Evolutionary conservation across 2,797 vertebrate genomes (phyloP).

Genomic region (Manis pentadactyla): DNA sequence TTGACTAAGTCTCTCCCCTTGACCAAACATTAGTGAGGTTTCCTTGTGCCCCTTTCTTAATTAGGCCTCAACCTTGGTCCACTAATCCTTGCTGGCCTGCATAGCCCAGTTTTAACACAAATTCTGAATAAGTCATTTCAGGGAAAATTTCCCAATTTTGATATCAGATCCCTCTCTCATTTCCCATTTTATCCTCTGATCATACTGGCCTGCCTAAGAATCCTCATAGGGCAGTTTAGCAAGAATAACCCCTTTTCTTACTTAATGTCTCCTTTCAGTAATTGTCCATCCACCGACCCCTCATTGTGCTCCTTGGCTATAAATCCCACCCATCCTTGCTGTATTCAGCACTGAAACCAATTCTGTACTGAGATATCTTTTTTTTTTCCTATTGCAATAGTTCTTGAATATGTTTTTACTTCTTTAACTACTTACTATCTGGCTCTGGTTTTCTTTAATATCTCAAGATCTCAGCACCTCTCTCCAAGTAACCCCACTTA

Average conservation of each 20-base stretch:
- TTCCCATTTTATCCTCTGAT: background rate
- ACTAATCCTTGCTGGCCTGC: background rate
- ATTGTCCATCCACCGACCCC: background rate
- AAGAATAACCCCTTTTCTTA: background rate
- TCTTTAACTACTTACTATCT: background rate
- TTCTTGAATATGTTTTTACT: background rate
- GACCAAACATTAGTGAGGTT: background rate
- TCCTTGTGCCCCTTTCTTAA: background rate
- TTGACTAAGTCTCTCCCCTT: background rate
- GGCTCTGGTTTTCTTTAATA: background rate
- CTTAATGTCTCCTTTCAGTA: background rate
- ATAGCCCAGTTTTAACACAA: background rate
- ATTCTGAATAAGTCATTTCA: background rate
- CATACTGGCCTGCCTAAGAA: background rate
- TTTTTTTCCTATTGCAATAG: background rate
- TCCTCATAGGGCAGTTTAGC: no score
- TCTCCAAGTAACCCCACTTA: background rate
- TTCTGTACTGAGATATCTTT: background rate
- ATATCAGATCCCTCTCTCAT: background rate
- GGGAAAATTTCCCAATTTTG: background rate
- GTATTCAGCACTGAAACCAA: background rate
- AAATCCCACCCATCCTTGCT: background rate
- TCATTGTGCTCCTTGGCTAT: background rate
- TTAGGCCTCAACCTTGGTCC: background rate
- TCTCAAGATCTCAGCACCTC: background rate